Conservation (phyloP, 2,888 invertebrate genomes). For the Drosophila atripex region DNA sequence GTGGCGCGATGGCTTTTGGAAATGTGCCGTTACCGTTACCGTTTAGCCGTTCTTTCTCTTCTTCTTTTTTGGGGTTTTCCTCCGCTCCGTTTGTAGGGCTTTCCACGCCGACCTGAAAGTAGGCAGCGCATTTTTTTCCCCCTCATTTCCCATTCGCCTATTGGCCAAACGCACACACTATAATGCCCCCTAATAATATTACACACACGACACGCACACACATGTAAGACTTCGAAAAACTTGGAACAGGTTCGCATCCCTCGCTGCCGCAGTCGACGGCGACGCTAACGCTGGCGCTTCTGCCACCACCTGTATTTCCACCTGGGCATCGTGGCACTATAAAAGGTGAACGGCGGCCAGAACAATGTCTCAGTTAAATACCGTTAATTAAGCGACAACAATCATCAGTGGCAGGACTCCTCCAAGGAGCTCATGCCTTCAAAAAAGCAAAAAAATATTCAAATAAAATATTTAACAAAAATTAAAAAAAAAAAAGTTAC, state of each 20-base stretch:
- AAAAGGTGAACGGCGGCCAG: conserved; percentile 64
- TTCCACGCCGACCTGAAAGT: conserved; percentile 56
- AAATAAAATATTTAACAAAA: not conserved
- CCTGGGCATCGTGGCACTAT: conserved; percentile 57
- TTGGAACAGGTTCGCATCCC: conserved; percentile 36
- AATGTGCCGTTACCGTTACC: conserved; percentile 9
- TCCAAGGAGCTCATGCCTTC: not conserved
- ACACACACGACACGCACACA: conserved; percentile 53
- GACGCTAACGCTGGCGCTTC: conserved; percentile 1
- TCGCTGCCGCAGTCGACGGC: conserved; percentile 14
- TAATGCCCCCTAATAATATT: conserved; percentile 68
- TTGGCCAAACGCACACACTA: conserved; percentile 31
- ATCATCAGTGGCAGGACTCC: conserved; percentile 16
- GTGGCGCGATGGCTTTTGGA: conserved; percentile 5
- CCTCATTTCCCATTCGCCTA: not conserved
- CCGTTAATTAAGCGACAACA: conserved; percentile 68
- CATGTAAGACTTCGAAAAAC: conserved; percentile 60
- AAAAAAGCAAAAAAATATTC: not conserved
- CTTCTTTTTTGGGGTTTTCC: conserved; percentile 17
- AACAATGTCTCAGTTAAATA: conserved; percentile 75
- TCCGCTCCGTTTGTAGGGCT: conserved; percentile 21
- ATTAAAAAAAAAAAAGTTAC: not conserved
- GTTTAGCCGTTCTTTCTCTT: not conserved
- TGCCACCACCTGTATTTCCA: conserved; percentile 3
- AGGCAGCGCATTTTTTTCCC: conserved; percentile 55